Conservation (phyloP, 2,797 vertebrate genomes). For the Helarctos malayanus region DNA sequence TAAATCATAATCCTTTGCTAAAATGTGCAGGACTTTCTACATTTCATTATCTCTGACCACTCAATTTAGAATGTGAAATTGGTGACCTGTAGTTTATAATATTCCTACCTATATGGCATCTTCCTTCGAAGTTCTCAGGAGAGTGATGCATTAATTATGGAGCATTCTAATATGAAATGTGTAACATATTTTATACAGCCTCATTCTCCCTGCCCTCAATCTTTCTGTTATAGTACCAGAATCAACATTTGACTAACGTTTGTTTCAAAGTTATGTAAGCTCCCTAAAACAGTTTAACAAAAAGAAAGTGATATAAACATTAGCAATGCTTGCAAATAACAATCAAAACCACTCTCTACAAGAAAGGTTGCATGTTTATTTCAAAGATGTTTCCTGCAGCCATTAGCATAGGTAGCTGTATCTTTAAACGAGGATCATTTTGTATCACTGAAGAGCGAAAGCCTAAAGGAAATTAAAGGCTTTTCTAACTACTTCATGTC, state of each 20-base stretch:
- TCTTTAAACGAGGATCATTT: neutral
- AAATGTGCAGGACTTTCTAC: neutral
- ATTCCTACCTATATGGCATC: neutral
- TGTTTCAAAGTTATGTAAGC: conserved; percentile 7
- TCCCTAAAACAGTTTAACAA: neutral
- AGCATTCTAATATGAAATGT: neutral
- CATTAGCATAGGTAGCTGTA: neutral
- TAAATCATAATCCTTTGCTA: neutral
- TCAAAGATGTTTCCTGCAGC: neutral
- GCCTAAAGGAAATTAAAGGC: neutral
- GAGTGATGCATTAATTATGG: neutral
- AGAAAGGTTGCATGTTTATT: neutral
- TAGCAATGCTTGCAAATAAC: neutral
- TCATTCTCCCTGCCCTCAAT: neutral
- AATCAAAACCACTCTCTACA: neutral
- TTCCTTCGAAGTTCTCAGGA: neutral
- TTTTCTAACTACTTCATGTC: neutral
- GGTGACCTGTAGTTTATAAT: neutral
- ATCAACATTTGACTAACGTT: neutral
- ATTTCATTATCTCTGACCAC: neutral
- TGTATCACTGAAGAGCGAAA: neutral
- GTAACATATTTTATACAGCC: neutral
- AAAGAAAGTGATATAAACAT: neutral
- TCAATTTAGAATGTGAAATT: neutral
- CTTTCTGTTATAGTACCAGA: neutral